These are phyloP conservation scores for Branchinecta lynchi DNA, from an alignment of 1,140 invertebrate species.

Conservation along the genomic window DNA sequence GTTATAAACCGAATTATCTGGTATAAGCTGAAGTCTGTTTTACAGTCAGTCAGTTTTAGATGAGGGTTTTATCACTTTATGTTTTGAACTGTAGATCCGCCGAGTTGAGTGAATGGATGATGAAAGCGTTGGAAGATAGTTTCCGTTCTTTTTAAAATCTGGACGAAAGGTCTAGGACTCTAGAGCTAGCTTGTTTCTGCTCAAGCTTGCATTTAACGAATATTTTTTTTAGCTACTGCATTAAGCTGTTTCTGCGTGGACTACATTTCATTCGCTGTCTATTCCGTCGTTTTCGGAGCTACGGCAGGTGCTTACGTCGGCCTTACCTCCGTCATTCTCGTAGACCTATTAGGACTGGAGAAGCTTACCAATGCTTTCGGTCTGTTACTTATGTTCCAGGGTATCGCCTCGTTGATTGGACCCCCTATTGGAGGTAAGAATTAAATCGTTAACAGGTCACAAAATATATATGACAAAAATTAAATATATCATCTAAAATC, in stretches of 20 bases:
- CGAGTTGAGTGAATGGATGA: too few relatives aligned
- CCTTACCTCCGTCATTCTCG: slow-evolving; percentile 73
- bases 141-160: slow-evolving; percentile 25
- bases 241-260: slow-evolving; percentile 51
- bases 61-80: too few relatives aligned
- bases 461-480: neutral
- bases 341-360: slow-evolving; percentile 69
- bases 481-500: neutral
- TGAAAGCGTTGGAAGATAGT: slow-evolving; percentile 20
- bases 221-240: slow-evolving; percentile 50
- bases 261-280: slow-evolving; percentile 53
- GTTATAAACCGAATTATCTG: too few relatives aligned
- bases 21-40: too few relatives aligned
- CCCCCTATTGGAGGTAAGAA: slow-evolving; percentile 65
- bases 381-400: slow-evolving; percentile 76
- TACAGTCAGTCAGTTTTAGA: too few relatives aligned
- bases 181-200: too few relatives aligned
- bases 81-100: too few relatives aligned
- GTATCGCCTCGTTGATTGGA: slow-evolving; percentile 71
- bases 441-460: slow-evolving; percentile 8
- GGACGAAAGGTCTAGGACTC: too few relatives aligned
- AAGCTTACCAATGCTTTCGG: slow-evolving; percentile 83
- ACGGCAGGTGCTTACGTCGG: slow-evolving; percentile 85
- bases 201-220: too few relatives aligned
- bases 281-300: slow-evolving; percentile 64